Conservation (phyloP, 2,113 vertebrate genomes). For the Dendrocopos noguchii region DNA sequence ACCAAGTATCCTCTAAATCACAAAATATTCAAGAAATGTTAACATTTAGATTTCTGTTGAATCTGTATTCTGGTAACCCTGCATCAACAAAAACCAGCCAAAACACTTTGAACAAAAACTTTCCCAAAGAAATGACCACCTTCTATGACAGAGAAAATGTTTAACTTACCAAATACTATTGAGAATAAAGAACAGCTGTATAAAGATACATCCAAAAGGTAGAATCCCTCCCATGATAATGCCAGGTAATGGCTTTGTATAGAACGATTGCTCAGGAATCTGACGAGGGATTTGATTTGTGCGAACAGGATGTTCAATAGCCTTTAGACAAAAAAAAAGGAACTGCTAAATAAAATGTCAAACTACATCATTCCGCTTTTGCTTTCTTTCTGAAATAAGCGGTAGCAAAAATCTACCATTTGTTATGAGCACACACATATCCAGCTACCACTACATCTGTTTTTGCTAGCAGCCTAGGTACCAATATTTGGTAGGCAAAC, state of each 20-base stretch:
- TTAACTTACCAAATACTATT: constrained; percentile 95
- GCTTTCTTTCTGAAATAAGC: background rate
- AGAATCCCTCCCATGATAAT: constrained; percentile 98
- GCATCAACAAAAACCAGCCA: background rate
- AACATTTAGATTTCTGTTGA: background rate
- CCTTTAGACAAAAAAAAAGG: constrained; percentile 68
- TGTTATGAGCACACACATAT: background rate
- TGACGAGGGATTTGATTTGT: constrained; percentile 99
- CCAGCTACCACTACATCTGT: background rate
- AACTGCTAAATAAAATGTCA: background rate
- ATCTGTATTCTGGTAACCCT: background rate
- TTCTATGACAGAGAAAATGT: background rate
- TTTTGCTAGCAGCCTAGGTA: background rate
- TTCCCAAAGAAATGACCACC: background rate
- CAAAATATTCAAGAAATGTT: background rate
- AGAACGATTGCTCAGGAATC: constrained; percentile 97
- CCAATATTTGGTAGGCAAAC: background rate
- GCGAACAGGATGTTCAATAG: constrained; percentile 95
- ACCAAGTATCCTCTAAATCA: background rate
- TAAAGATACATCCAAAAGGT: constrained; percentile 98
- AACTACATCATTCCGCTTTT: background rate
- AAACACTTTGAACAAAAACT: background rate
- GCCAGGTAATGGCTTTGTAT: constrained; percentile 94
- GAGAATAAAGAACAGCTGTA: constrained; percentile 98
- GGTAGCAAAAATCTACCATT: background rate